Evolutionary conservation across 1,140 invertebrate species (phyloP).

Genomic region (Achroia grisella): DNA sequence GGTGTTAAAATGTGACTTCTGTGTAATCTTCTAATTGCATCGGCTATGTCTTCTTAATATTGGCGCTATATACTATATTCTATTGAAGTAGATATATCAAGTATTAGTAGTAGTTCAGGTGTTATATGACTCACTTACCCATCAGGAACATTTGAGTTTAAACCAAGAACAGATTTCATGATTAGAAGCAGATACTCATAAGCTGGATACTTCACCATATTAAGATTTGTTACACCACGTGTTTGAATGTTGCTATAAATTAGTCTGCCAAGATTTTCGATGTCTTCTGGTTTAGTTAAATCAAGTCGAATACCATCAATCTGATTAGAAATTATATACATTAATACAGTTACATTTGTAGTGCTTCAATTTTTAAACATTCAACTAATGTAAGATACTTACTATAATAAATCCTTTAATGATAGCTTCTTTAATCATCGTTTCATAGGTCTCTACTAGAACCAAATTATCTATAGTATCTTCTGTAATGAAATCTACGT

Average conservation of each 20-base stretch:
- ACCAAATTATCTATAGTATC: conserved; percentile 69
- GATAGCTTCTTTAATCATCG: conserved; percentile 78
- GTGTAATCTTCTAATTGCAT: too few relatives aligned
- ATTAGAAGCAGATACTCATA: conserved; percentile 59
- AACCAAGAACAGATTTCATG: conserved; percentile 51
- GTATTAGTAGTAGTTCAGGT: too few relatives aligned
- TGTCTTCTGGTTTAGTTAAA: conserved; percentile 43
- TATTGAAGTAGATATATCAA: too few relatives aligned
- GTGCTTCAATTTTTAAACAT: too few relatives aligned
- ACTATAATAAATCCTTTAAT: conserved; percentile 76
- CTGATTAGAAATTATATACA: conserved; percentile 19
- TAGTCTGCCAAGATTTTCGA: conserved; percentile 49
- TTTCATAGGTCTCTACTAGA: conserved; percentile 72
- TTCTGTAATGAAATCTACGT: conserved; percentile 68
- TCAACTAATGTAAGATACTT: conserved; percentile 12
- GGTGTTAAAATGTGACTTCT: too few relatives aligned
- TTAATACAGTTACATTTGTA: too few relatives aligned
- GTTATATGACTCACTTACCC: conserved; percentile 57
- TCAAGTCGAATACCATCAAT: conserved; percentile 47
- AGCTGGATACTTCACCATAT: conserved; percentile 32
- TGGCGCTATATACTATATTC: too few relatives aligned
- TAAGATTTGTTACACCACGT: conserved; percentile 18
- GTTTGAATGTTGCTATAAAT: conserved; percentile 52
- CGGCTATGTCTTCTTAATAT: too few relatives aligned
- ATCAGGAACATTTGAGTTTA: conserved; percentile 39